Conservation (phyloP, 2,797 vertebrate genomes). For the Gymnodraco acuticeps region DNA sequence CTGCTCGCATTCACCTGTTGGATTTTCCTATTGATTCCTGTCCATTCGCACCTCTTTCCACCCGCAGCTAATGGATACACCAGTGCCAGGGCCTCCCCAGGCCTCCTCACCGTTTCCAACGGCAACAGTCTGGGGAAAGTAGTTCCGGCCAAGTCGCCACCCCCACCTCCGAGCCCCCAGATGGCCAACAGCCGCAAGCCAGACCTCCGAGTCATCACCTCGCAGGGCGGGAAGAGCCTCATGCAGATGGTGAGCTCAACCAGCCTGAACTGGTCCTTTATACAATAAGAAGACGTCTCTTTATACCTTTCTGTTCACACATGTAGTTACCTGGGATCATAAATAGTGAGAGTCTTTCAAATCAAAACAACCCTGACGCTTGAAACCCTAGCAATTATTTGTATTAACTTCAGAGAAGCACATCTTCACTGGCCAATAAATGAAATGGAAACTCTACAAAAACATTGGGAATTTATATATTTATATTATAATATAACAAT, state of each 20-base stretch:
- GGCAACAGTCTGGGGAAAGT: conserved; percentile 96
- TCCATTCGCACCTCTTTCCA: conserved; percentile 62
- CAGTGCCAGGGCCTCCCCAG: conserved; percentile 95
- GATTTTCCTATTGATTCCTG: conserved; percentile 72
- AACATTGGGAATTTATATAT: conserved; percentile 16
- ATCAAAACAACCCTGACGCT: conserved; percentile 5
- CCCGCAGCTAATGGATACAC: conserved; percentile 94
- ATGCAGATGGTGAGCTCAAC: conserved; percentile 96
- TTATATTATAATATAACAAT: background rate
- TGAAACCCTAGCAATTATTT: conserved; percentile 31
- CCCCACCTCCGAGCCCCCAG: conserved; percentile 87
- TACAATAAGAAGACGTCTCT: background rate
- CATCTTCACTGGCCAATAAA: background rate
- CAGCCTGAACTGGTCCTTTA: conserved; percentile 34
- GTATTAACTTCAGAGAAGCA: conserved; percentile 16
- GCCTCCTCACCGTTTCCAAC: conserved; percentile 95
- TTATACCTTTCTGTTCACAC: conserved; percentile 1
- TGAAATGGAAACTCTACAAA: conserved; percentile 20
- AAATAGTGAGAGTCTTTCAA: conserved; percentile 3
- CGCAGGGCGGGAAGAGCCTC: conserved; percentile 94
- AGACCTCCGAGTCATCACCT: conserved; percentile 97
- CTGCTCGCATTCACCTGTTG: conserved; percentile 70
- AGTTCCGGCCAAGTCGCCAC: conserved; percentile 93
- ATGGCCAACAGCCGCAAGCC: conserved; percentile 94
- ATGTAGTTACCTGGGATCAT: background rate